Base-by-base conservation (phyloP, 2,888 invertebrate genomes). In the Eupithecia insigniata region DNA sequence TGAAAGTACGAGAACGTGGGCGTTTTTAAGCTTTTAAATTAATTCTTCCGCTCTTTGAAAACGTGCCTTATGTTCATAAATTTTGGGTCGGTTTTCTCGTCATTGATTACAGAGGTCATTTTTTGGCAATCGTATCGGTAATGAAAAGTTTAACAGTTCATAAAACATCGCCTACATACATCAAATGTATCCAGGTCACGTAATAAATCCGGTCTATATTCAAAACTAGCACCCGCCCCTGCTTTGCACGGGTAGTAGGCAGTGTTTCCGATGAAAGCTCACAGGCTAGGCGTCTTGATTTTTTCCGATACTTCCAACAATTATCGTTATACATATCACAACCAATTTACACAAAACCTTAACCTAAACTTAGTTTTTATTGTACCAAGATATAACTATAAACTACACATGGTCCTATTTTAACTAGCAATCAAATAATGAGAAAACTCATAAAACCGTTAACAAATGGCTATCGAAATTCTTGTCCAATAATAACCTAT, bases 1-100 rank as follows among this genome's bases (percentile, higher is more conserved):
- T 68, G 32, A 64, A 72, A 72, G 69, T 69, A 71, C 61, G 67
- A 72, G 22, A 22, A 32, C 32, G 34, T 67, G 32, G 66, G 5
- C 18, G 39, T 46, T 60, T 55, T 60, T 28, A 60, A 18, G 30
- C 60, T 12, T 36, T 12, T 64, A 36, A 36, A 64, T 64, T 36
- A 64, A 26, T 36, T 36, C 7, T 64, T 12, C 12, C 14, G 36
- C 36, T 32, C 2, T 36, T 22, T 2, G 14, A 64, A 34, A 22
- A 34, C 26, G 3, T 10, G 1, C 34, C 28, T 18, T 64, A 2
- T 36, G 4, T 12, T 12, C 51, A 51, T 4, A 51, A 12, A 12
- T 51, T 51, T 26, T 12, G n/a, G 10, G 22, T 51, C 4, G 22
- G 12, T 3, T 51, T 12, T 51, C 51, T 22, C 51, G 22, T 22